Base-by-base conservation (phyloP, 2,797 vertebrate genomes). In the Schizopygopsis malacanthus region DNA sequence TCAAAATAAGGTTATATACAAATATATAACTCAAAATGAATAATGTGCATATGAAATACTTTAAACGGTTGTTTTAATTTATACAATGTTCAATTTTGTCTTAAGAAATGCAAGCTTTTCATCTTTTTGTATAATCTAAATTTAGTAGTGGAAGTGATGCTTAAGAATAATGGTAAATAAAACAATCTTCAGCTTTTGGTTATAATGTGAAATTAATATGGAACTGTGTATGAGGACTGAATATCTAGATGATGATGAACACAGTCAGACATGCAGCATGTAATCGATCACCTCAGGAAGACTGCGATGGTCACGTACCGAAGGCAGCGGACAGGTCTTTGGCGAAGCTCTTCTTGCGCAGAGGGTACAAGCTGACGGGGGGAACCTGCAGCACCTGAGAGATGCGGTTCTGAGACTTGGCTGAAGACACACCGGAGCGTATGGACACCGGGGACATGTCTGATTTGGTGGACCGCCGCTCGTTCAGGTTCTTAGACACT, bases 401-500 rank as follows among this genome's bases (percentile, higher is more conserved):
- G 87, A 97, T 97, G 87, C 98, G 91, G 94, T 97, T 97, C 43
- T 98, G 96, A 16, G 94, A 87, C 93, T 97, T 98, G 33, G 94
- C 87, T 0, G 94, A 92, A 15, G 96, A 96, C 87, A 96, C 92
- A 52, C 94, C 67, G 0, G 97, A 97, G 11, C 97, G 96, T 91
- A 97, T 82, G 45, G 97, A 97, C 85, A 97, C 96, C 0, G 98
- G 98, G 87, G 98, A 98, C 97, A 97, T 97, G 92, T 99, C 98
- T 0, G 96, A 95, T 93, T 97, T 99, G 18, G 92, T 94, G 84
- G 96, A 95, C 73, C 95, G 95, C 88, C 97, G 96, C 90, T 99
- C 98, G 59, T 90, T 97, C 94, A 99, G 87, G 92, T 96, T 98
- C 94, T 99, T 99, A 0, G 97, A 97, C 93, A 99, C 98, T 99